Evolutionary conservation across 2,888 invertebrate species (phyloP).

Genomic region (Agriopis leucophaearia): DNA sequence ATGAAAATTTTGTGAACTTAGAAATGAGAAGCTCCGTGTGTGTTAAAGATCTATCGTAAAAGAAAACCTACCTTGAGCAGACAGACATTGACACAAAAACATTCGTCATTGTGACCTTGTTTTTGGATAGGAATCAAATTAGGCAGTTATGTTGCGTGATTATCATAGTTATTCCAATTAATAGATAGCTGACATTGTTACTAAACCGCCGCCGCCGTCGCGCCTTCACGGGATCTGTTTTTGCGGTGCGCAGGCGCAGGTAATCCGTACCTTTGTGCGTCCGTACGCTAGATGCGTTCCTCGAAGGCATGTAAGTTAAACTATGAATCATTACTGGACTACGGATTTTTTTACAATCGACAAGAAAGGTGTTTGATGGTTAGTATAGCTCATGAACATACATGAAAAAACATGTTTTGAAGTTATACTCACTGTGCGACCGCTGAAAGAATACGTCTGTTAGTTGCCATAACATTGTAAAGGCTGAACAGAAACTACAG

Average conservation of each 20-base stretch:
- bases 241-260: conserved; percentile 22
- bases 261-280: conserved; percentile 9
- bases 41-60: no score
- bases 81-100: neutral
- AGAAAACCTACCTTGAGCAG: neutral
- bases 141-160: conserved; percentile 17
- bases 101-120: conserved; percentile 11
- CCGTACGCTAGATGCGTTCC: neutral
- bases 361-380: no score
- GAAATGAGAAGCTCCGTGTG: no score
- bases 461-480: no score
- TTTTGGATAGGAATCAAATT: conserved; percentile 14
- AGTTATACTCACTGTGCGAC: no score
- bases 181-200: conserved; percentile 22
- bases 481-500: no score
- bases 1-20: no score
- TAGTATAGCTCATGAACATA: no score
- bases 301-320: neutral
- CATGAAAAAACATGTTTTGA: no score
- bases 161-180: conserved; percentile 39
- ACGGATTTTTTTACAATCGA: no score
- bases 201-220: neutral
- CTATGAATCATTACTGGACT: neutral
- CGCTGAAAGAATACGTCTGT: no score
- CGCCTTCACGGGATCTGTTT: conserved; percentile 19